Evolutionary conservation across 2,888 invertebrate genomes (phyloP).

Genomic region (Choristoneura rosaceana): DNA sequence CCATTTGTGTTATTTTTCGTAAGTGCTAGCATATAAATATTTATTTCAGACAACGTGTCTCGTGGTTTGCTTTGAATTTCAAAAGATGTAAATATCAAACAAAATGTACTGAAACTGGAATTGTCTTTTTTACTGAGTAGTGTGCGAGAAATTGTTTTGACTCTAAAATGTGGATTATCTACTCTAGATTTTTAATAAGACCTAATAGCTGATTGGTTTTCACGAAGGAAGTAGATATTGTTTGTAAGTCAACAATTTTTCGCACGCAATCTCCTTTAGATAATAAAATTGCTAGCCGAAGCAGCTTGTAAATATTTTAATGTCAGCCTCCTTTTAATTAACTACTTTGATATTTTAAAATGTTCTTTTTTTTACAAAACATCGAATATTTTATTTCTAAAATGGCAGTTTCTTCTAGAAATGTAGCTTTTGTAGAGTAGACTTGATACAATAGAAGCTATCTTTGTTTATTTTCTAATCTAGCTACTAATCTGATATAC

Average conservation of each 20-base stretch:
- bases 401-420: conserved; percentile 39
- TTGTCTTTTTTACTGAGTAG: conserved; percentile 65
- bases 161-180: background rate
- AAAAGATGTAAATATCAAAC: conserved; percentile 66
- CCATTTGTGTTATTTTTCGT: conserved; percentile 52
- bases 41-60: conserved; percentile 49
- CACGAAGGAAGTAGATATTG: background rate
- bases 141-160: conserved; percentile 17
- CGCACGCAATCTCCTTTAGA: conserved; percentile 11
- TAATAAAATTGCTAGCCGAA: conserved; percentile 49
- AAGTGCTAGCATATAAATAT: conserved; percentile 47
- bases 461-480: conserved; percentile 33
- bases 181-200: background rate
- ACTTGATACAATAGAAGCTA: conserved; percentile 29
- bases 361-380: conserved; percentile 51
- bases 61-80: conserved; percentile 41
- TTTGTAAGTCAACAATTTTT: conserved; percentile 11
- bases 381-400: conserved; percentile 59
- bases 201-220: background rate
- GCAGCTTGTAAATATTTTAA: conserved; percentile 79
- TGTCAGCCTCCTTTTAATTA: conserved; percentile 54
- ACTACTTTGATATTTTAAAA: conserved; percentile 20
- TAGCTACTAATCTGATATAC: conserved; percentile 32
- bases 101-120: conserved; percentile 72
- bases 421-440: conserved; percentile 38